Percentiles rank a stretch among this genome's conserved stretches.
These are phyloP conservation scores for Sinocyclocheilus rhinocerous DNA, from an alignment of 2,113 vertebrate genomes.

Conservation along the genomic window DNA sequence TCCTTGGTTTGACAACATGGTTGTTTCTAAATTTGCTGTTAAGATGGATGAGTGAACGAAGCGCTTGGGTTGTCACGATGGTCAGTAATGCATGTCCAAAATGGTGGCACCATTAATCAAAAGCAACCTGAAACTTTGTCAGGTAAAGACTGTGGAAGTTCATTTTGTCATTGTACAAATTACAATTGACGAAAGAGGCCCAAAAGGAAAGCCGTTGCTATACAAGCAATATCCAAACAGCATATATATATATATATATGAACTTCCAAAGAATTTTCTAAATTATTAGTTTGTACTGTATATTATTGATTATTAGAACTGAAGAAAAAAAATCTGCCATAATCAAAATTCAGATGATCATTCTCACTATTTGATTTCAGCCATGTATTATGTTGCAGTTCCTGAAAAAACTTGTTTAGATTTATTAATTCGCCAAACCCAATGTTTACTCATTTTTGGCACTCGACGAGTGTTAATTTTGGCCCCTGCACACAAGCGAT, in stretches of 20 bases:
- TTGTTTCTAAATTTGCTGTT: slow-evolving; percentile 66
- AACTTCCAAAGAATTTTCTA: background rate
- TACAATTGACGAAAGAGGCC: slow-evolving; percentile 2
- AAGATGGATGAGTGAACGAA: slow-evolving; percentile 48
- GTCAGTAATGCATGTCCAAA: slow-evolving; percentile 43
- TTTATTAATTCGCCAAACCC: background rate
- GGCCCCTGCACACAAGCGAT: slow-evolving; percentile 18
- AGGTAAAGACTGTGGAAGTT: slow-evolving; percentile 24
- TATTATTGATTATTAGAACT: too few species aligned
- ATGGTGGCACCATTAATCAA: slow-evolving; percentile 48
- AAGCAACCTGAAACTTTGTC: slow-evolving; percentile 50
- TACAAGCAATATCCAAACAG: background rate
- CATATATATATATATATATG: too few species aligned
- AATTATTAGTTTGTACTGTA: background rate
- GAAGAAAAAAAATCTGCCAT: background rate
- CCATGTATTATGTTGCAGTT: slow-evolving; percentile 2
- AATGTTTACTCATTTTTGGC: slow-evolving; percentile 17
- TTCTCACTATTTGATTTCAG: background rate
- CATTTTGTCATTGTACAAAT: slow-evolving; percentile 8
- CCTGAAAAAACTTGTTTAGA: background rate
- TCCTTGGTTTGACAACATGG: slow-evolving; percentile 65
- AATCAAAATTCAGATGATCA: background rate
- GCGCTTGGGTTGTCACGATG: slow-evolving; percentile 40
- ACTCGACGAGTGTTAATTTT: background rate
- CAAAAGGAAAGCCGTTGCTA: background rate